phyloP scores from a whole-genome alignment of 1,140 invertebrate genomes.

The Leptopilina clavipes region DNA sequence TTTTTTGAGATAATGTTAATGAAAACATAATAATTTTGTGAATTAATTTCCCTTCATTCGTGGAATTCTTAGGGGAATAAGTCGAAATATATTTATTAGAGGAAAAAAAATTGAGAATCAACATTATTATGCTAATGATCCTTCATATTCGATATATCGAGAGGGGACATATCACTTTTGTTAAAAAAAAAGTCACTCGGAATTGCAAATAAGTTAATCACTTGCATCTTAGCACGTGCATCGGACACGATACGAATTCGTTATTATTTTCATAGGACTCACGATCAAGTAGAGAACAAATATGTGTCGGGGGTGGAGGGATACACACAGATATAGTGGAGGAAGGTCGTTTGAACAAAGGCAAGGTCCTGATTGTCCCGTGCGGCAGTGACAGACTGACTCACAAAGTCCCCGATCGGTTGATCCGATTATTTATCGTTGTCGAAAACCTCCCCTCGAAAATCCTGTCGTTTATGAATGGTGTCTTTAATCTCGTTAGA shows the following conservation, averaged over 20 bases:
- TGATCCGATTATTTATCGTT: constrained; percentile 71
- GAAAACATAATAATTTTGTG: no score
- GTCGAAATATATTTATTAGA: no score
- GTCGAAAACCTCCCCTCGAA: constrained; percentile 60
- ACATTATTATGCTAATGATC: not conserved
- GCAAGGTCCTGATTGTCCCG: constrained; percentile 54
- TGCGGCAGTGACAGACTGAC: constrained; percentile 49
- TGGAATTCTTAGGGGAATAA: no score
- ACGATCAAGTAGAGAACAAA: constrained; percentile 50
- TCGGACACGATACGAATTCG: constrained; percentile 31
- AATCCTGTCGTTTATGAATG: constrained; percentile 43
- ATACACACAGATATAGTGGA: constrained; percentile 23
- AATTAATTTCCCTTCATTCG: no score
- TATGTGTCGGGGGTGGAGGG: constrained; percentile 40
- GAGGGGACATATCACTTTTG: constrained; percentile 26
- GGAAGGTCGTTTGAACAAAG: constrained; percentile 52
- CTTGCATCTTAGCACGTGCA: constrained; percentile 51
- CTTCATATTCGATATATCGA: not conserved
- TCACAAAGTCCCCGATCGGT: constrained; percentile 64
- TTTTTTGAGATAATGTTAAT: no score
- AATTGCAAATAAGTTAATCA: constrained; percentile 53
- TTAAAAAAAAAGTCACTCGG: constrained; percentile 37
- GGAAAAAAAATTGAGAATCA: not conserved
- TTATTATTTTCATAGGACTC: constrained; percentile 49
- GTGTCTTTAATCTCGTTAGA: constrained; percentile 61